A percentile compares a stretch with the other conserved stretches of the same genome.
Evolutionary conservation across 2,797 vertebrate species (phyloP).

Genomic region (Cirrhinus mrigala): DNA sequence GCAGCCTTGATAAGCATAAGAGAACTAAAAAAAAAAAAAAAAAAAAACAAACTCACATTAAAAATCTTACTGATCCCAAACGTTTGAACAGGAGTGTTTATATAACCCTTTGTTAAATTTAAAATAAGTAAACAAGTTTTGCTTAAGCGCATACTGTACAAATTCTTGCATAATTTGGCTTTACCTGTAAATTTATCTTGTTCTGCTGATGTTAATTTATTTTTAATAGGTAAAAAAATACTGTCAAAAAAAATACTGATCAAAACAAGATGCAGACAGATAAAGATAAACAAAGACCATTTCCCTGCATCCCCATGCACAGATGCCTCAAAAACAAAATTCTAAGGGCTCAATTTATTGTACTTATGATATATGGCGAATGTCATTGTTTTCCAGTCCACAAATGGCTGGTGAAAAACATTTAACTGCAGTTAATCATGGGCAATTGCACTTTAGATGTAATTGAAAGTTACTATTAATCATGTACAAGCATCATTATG

Average conservation of each 20-base stretch:
- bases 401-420: conserved; percentile 35
- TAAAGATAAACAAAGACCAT: not conserved
- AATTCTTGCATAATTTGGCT: not conserved
- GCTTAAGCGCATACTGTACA: no score
- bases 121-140: no score
- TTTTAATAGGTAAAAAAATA: not conserved
- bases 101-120: no score
- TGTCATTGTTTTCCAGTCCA: conserved; percentile 10
- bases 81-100: no score
- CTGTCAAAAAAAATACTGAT: not conserved
- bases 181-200: not conserved
- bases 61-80: no score
- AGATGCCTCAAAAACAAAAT: not conserved
- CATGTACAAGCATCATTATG: conserved; percentile 33
- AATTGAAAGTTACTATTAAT: conserved; percentile 37
- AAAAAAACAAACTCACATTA: no score
- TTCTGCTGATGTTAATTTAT: not conserved
- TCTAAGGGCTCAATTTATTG: not conserved
- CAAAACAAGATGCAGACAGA: conserved; percentile 15
- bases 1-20: no score
- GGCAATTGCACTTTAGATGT: conserved; percentile 36
- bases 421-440: conserved; percentile 34
- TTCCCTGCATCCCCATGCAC: not conserved
- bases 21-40: no score
- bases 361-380: conserved; percentile 15